These are phyloP conservation scores for Rhopalosiphum padi DNA, from an alignment of 1,140 invertebrate species.

Conservation along the genomic window DNA sequence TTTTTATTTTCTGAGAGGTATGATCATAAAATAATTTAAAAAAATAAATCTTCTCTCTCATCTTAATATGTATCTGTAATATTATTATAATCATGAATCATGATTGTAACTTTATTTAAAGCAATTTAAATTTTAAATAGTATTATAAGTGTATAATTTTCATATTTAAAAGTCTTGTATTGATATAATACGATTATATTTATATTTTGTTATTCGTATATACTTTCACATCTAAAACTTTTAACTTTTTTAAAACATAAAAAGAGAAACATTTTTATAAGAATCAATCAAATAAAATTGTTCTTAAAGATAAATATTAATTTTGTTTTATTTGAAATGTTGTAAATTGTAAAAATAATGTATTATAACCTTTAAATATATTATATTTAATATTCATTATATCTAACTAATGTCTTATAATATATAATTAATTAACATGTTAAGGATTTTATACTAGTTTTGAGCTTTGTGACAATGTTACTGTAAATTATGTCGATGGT, in stretches of 20 bases:
- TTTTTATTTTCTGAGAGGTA: background rate
- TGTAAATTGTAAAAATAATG: background rate
- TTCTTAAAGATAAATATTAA: background rate
- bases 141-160: background rate
- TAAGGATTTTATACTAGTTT: too few relatives aligned
- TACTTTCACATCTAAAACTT: background rate
- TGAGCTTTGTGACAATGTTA: background rate
- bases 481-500: background rate
- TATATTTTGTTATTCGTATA: too few relatives aligned
- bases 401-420: background rate
- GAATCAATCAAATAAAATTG: background rate
- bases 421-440: background rate
- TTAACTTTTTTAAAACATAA: background rate
- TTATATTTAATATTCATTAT: too few relatives aligned
- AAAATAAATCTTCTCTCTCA: conserved; percentile 22
- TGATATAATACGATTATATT: too few relatives aligned
- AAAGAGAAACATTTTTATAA: background rate
- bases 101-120: background rate
- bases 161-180: background rate
- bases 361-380: background rate
- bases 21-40: background rate
- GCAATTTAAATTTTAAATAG: background rate
- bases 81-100: background rate
- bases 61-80: background rate
- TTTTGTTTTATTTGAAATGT: background rate